These are phyloP conservation scores for Eutolmus rufibarbis DNA, from an alignment of 2,888 invertebrate species.

Conservation along the genomic window DNA sequence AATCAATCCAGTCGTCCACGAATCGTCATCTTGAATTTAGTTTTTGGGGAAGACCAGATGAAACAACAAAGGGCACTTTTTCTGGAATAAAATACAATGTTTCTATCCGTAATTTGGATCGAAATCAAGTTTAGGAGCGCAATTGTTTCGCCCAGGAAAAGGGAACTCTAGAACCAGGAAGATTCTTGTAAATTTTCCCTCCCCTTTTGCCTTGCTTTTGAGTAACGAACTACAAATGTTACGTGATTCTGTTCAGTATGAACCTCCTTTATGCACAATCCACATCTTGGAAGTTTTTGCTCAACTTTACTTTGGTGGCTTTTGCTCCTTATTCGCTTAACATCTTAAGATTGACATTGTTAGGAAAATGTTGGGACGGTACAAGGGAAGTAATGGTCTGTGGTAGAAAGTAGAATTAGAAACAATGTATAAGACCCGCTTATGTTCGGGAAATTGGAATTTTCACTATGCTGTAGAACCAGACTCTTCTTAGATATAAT, in stretches of 20 bases:
- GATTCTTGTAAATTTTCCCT: neutral
- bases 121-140: neutral
- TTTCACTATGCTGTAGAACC: neutral
- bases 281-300: neutral
- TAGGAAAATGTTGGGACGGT: neutral
- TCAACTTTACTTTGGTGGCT: neutral
- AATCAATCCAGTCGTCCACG: neutral
- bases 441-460: neutral
- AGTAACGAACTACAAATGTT: constrained; percentile 1
- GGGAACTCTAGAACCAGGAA: neutral
- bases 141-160: neutral
- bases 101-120: neutral
- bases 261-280: neutral
- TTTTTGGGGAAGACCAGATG: neutral
- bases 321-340: neutral
- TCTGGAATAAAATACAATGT: neutral
- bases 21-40: neutral
- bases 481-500: neutral
- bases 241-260: neutral
- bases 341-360: neutral
- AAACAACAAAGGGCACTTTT: neutral
- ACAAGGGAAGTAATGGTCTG: neutral
- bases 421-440: neutral
- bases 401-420: neutral
- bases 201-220: neutral